Evolutionary conservation across 2,888 invertebrate genomes (phyloP).

Genomic region (Hirtodrosophila histrioides): DNA sequence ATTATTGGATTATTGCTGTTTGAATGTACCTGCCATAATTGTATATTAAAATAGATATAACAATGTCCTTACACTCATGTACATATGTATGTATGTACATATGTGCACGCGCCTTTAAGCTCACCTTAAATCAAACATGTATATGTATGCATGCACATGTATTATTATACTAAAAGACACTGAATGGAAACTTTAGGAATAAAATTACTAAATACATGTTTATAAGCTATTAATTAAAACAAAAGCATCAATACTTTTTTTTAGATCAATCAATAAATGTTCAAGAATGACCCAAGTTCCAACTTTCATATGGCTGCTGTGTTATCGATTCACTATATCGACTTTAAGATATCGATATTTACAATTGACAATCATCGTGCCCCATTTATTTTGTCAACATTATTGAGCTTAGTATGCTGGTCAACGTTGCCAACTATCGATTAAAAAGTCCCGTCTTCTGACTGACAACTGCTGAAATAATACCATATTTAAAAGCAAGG

Average conservation of each 20-base stretch:
- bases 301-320: constrained; percentile 2
- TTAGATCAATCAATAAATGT: constrained; percentile 7
- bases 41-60: constrained; percentile 11
- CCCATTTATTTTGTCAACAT: too few relatives aligned
- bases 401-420: too few relatives aligned
- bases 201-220: constrained; percentile 60
- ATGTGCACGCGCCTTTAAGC: constrained; percentile 9
- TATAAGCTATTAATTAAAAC: constrained; percentile 19
- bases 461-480: too few relatives aligned
- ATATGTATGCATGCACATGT: constrained; percentile 19
- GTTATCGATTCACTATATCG: too few relatives aligned
- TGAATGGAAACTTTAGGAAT: constrained; percentile 63
- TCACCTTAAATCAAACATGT: constrained; percentile 27
- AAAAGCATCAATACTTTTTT: constrained; percentile 1
- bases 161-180: constrained; percentile 59
- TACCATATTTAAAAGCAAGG: too few relatives aligned
- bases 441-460: too few relatives aligned
- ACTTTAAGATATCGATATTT: too few relatives aligned
- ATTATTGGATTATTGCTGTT: constrained; percentile 54
- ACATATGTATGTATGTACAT: not conserved
- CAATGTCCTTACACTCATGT: not conserved
- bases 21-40: constrained; percentile 36
- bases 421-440: too few relatives aligned
- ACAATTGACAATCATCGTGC: too few relatives aligned
- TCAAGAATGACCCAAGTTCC: constrained; percentile 2